Conservation (phyloP, 1,140 invertebrate genomes). For the silkworm (Bombyx mori) region ASM3026992v2 NC_085129.1:13904501-13905000, state of each 20-base stretch:
- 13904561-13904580: no score
- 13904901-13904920: slow-evolving; percentile 74
- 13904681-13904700: slow-evolving; percentile 55
- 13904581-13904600: no score
- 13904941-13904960: slow-evolving; percentile 4
- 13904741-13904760: not conserved
- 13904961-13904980: not conserved
- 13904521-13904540: no score
- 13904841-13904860: slow-evolving; percentile 86
- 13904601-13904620: no score
- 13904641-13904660: no score
- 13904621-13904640: no score
- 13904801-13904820: slow-evolving; percentile 66
- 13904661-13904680: slow-evolving; percentile 23
- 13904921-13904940: slow-evolving; percentile 15
- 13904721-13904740: not conserved
- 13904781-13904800: not conserved
- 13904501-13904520: no score
- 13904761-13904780: not conserved
- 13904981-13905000: not conserved
- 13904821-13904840: slow-evolving; percentile 80
- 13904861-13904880: slow-evolving; percentile 84
- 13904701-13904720: slow-evolving; percentile 37
- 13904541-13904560: no score
- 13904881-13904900: slow-evolving; percentile 87